Evolutionary conservation across 2,797 vertebrate genomes (phyloP), one percentile per base, ranked within the genome.

Genomic region (Bovichtus diacanthus): DNA sequence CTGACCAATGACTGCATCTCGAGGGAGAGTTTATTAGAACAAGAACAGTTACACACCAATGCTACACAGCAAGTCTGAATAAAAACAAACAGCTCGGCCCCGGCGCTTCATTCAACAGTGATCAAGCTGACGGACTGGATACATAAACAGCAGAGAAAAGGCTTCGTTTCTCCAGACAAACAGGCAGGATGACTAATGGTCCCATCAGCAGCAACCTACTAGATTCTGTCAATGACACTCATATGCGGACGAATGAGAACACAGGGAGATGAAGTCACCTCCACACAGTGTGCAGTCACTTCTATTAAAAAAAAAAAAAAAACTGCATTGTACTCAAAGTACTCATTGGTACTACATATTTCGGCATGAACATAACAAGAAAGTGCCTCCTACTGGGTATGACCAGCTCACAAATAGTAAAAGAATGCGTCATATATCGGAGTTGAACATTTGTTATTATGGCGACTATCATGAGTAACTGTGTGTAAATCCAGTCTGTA

Each of bases 121-220:
- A 47, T 76, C 38, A 61, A 50, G 31, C 18, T 47, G 74, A 78
- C n/a, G 51, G 74, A 66, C 51, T 68, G 46, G 23, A 74, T 53
- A 74, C 51, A 78, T 53, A 82, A 80, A 86, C 65, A 15, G 21
- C 56, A 50, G 31, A 69, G 25, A 31, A 70, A 77, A 62, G 41
- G 54, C 44, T 58, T 61, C 69, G 27, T 50, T 68, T 23, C 13
- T n/a, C 1, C 1, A 44, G 16, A 53, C 4, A 54, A 25, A 16
- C 15, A 54, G 23, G 21, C 18, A 31, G 15, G 10, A 29, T 81
- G 86, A 88, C 63, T 74, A 10, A 44, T 76, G 72, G 51, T 43
- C 61, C 71, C 56, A 76, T 76, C 73, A 76, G 78, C 63, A 59
- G 80, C 68, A 79, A 70, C 62, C 70, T 66, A 58, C 70, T 69